Evolutionary conservation across 2,888 invertebrate species (phyloP), one percentile per base, ranked within the genome.

Genomic region (Drosophila niveifrons): DNA sequence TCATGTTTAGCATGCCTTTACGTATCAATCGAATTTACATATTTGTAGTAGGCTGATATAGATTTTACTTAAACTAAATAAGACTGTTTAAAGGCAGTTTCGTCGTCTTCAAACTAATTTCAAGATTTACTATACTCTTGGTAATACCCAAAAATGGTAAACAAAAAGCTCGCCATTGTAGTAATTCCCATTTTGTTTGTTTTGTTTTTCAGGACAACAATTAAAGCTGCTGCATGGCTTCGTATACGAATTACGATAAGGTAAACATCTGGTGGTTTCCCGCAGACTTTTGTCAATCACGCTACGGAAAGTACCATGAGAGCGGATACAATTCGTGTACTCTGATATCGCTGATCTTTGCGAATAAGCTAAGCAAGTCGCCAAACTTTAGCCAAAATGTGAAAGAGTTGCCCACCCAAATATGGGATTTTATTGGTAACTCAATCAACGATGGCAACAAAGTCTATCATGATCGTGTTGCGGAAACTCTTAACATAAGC

Each of bases 251-350:
- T 31, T 62, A 72, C 8, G 82, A 84, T 57, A 75, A 90, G 29
- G 82, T 93, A 3, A 83, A 89, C 58, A 89, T 93, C 52, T 93
- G 92, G 85, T 95, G 94, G 94, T 94, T 94, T 76, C 93, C 94
- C 52, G 82, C 91, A 28, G 92, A 93, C 74, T 94, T 95, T 85
- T 93, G 94, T 1, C 95, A 95, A 88, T 94, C 94, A 36, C 92
- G 93, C 47, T 94, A 93, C 88, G 94, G 93, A 58, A 90, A 92
- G 46, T 91, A 92, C 73, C 90, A 92, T 47, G 82, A 90, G 43
- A 92, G 87, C 90, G 94, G 93, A 52, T 94, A 94, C 78, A 94
- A 94, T 89, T 94, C 94, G 2, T 95, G 95, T 72, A 95, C 94
- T 0, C 90, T 95, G 55, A 95, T 95, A 73, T 94, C 94, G 23